These are phyloP conservation scores for Muricea muricata DNA, from an alignment of 92 coral and sea anemone species.

Conservation along the genomic window DNA sequence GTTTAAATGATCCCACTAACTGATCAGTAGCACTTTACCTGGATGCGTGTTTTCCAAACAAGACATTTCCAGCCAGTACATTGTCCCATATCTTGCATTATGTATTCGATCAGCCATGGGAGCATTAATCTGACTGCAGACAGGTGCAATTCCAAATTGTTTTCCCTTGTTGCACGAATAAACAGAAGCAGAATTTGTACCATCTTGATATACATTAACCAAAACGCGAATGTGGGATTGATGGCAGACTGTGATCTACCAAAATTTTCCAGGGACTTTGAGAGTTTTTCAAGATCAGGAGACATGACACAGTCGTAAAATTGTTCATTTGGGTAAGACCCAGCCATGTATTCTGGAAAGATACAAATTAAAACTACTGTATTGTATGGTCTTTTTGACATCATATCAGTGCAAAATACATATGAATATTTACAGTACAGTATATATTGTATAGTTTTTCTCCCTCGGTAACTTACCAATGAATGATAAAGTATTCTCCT, in stretches of 20 bases:
- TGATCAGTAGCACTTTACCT: slow-evolving; percentile 26
- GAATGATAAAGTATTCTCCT: background rate
- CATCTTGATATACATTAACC: slow-evolving; percentile 67
- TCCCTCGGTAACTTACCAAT: slow-evolving; percentile 17
- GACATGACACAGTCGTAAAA: slow-evolving; percentile 14
- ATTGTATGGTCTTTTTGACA: background rate
- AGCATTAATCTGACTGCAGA: slow-evolving; percentile 38
- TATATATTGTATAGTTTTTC: background rate
- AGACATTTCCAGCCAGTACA: slow-evolving; percentile 45
- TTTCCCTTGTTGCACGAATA: slow-evolving; percentile 44
- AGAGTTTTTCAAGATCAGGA: slow-evolving; percentile 24
- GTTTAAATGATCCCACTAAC: background rate
- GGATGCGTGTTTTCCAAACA: slow-evolving; percentile 40
- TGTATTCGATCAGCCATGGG: slow-evolving; percentile 30
- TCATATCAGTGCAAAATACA: background rate
- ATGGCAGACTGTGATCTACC: slow-evolving; percentile 12
- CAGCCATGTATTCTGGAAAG: slow-evolving; percentile 35
- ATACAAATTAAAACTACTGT: background rate
- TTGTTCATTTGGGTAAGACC: slow-evolving; percentile 28
- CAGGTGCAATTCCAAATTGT: slow-evolving; percentile 29
- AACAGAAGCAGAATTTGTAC: slow-evolving; percentile 50
- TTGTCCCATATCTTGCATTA: slow-evolving; percentile 44
- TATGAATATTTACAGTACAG: slow-evolving; percentile 14
- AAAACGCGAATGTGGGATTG: slow-evolving; percentile 48
- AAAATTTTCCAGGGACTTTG: slow-evolving; percentile 21